These are phyloP conservation scores for Recurvirostra avosetta DNA, from an alignment of 2,113 vertebrate genomes.

Conservation along the genomic window DNA sequence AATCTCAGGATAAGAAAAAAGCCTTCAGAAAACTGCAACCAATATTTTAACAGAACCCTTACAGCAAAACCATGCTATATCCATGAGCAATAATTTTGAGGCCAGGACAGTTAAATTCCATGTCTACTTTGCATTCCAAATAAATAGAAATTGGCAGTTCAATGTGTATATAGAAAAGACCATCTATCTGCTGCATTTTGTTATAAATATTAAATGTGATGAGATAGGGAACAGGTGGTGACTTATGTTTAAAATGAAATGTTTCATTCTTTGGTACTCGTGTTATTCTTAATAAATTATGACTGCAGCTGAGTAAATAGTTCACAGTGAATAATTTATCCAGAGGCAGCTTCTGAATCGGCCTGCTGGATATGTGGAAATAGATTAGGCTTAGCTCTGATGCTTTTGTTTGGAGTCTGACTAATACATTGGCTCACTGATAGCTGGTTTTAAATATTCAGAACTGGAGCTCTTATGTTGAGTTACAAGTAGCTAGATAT, in stretches of 20 bases:
- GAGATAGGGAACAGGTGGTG: background rate
- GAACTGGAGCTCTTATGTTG: background rate
- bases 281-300: conserved; percentile 25
- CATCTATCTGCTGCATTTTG: background rate
- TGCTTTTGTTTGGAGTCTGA: conserved; percentile 4
- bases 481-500: background rate
- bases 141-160: background rate
- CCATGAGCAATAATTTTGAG: background rate
- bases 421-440: background rate
- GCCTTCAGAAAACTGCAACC: background rate
- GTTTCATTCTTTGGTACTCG: background rate
- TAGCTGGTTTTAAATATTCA: background rate
- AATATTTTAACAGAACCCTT: background rate
- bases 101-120: background rate
- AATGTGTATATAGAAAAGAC: background rate
- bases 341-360: background rate
- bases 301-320: conserved; percentile 29
- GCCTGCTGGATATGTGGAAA: background rate
- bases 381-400: background rate
- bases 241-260: background rate
- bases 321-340: conserved; percentile 37
- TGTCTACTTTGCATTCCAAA: background rate
- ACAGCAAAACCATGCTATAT: background rate
- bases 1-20: background rate
- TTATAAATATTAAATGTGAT: conserved; percentile 6